Conservation (phyloP, 2,888 invertebrate species). For the Mesochorus sp. region DNA sequence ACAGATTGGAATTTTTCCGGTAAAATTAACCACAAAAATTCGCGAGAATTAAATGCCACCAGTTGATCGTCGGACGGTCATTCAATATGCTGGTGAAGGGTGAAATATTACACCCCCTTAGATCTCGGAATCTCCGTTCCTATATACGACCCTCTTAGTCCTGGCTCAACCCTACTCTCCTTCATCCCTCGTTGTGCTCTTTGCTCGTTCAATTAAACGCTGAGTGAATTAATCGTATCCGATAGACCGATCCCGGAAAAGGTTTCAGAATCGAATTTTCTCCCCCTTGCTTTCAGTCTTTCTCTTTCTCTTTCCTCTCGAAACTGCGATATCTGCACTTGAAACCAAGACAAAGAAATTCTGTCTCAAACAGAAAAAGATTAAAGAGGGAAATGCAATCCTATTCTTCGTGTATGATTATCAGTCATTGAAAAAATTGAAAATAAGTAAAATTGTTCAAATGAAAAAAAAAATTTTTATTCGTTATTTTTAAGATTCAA, state of each 20-base stretch:
- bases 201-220: slow-evolving; percentile 66
- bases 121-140: background rate
- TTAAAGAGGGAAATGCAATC: too few relatives aligned
- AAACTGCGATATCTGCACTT: background rate
- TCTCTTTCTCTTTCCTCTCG: background rate
- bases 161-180: slow-evolving; percentile 10
- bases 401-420: too few relatives aligned
- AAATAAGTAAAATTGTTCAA: too few relatives aligned
- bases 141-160: background rate
- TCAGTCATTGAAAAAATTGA: too few relatives aligned
- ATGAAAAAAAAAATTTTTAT: too few relatives aligned
- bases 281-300: background rate
- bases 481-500: too few relatives aligned
- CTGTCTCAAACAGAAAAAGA: too few relatives aligned
- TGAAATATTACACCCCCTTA: slow-evolving; percentile 56
- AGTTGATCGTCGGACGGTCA: slow-evolving; percentile 68
- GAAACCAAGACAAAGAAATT: too few relatives aligned
- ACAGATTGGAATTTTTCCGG: too few relatives aligned
- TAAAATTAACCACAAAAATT: too few relatives aligned
- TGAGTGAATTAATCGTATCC: slow-evolving; percentile 70
- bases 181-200: slow-evolving; percentile 16
- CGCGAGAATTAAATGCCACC: slow-evolving; percentile 40
- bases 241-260: slow-evolving; percentile 59
- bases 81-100: slow-evolving; percentile 62
- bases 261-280: slow-evolving; percentile 35